Evolutionary conservation across 1,140 invertebrate genomes (phyloP).

Genomic region (Leptoteleia sp.): DNA sequence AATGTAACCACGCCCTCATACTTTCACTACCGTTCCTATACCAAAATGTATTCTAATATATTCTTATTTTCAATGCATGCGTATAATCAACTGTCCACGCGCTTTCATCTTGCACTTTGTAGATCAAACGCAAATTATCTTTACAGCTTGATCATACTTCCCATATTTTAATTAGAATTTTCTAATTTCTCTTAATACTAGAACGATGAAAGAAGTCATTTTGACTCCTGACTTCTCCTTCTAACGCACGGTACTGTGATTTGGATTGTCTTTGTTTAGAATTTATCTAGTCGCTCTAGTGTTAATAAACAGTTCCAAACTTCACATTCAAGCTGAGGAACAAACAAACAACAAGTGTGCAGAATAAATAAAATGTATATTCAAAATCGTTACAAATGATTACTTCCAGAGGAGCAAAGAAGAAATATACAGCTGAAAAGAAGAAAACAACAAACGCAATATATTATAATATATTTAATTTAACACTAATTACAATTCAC

Average conservation of each 20-base stretch:
- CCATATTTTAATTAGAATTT: conserved; percentile 6
- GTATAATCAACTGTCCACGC: conserved; percentile 34
- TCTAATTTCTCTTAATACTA: conserved; percentile 6
- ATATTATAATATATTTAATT: conserved; percentile 58
- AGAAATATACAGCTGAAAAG: conserved; percentile 33
- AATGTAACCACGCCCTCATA: conserved; percentile 49
- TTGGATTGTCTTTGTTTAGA: too few species aligned
- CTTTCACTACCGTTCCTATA: conserved; percentile 41
- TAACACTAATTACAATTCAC: conserved; percentile 54
- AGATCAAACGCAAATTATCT: conserved; percentile 9
- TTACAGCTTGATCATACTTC: conserved; percentile 1
- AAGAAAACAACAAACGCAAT: conserved; percentile 48
- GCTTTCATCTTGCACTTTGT: conserved; percentile 12
- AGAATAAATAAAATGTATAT: conserved; percentile 59
- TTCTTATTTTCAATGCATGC: conserved; percentile 42
- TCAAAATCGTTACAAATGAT: conserved; percentile 44
- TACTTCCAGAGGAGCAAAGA: conserved; percentile 11
- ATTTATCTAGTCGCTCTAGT: too few species aligned
- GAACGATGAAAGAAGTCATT: too few species aligned
- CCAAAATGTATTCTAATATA: conserved; percentile 39
- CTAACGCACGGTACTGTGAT: too few species aligned
- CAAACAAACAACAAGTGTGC: conserved; percentile 31
- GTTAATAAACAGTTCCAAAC: too few species aligned
- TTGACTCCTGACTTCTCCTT: too few species aligned
- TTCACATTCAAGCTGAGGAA: conserved; percentile 10